Percentiles rank a stretch among this genome's conserved stretches.
These are phyloP conservation scores for Leistus spinibarbis DNA, from an alignment of 2,888 invertebrate genomes.

Conservation along the genomic window DNA sequence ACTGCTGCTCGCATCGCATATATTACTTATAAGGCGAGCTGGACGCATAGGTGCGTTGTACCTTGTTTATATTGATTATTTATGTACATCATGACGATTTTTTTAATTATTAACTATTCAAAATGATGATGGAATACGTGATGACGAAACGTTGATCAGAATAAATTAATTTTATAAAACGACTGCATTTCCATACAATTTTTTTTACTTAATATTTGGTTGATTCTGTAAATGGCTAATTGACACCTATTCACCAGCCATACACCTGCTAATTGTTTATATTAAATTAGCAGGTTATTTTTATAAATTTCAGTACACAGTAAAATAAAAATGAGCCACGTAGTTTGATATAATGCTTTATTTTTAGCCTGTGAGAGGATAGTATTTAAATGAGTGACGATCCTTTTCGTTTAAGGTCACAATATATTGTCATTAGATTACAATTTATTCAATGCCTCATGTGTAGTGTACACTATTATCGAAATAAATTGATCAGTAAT, in stretches of 20 bases:
- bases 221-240: background rate
- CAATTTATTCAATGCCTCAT: background rate
- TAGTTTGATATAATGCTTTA: constrained; percentile 1
- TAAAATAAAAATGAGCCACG: background rate
- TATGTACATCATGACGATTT: too few species aligned
- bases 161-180: too few species aligned
- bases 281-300: background rate
- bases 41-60: too few species aligned
- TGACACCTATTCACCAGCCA: background rate
- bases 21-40: too few species aligned
- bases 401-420: background rate
- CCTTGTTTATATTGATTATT: too few species aligned
- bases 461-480: background rate
- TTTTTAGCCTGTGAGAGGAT: background rate
- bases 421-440: background rate
- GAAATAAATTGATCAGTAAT: background rate
- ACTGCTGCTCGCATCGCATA: too few species aligned
- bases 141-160: too few species aligned
- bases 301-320: background rate
- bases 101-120: too few species aligned
- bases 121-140: too few species aligned
- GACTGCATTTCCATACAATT: background rate
- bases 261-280: background rate
- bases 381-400: background rate
- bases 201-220: background rate